Evolutionary conservation across 2,888 invertebrate species (phyloP).

Genomic region (Tenthredo notha): DNA sequence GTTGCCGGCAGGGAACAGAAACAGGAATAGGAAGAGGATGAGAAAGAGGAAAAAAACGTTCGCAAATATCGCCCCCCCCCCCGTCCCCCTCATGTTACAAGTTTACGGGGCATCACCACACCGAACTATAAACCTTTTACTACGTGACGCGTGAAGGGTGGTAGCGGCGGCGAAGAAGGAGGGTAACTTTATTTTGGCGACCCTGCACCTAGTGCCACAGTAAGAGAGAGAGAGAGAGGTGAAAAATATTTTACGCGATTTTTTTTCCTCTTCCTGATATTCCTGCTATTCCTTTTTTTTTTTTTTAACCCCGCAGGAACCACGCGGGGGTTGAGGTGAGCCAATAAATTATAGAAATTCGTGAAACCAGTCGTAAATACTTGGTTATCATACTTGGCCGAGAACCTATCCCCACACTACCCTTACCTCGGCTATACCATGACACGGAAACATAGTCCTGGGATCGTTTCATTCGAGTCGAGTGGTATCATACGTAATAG

Average conservation of each 20-base stretch:
- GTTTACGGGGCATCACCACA: constrained; percentile 4
- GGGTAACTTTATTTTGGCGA: constrained; percentile 29
- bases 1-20: background rate
- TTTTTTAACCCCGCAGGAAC: background rate
- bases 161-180: background rate
- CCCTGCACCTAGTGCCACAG: background rate
- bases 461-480: constrained; percentile 34
- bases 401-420: background rate
- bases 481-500: constrained; percentile 44
- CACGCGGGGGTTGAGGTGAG: constrained; percentile 54
- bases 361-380: constrained; percentile 73
- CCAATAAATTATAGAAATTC: constrained; percentile 73
- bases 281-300: background rate
- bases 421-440: background rate
- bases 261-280: background rate
- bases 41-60: background rate
- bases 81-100: background rate
- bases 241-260: constrained; percentile 40
- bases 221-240: background rate
- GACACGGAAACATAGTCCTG: constrained; percentile 1
- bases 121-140: constrained; percentile 49
- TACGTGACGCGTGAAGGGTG: constrained; percentile 42
- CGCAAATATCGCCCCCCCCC: background rate
- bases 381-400: constrained; percentile 76
- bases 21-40: background rate